Evolutionary conservation across 1,140 invertebrate genomes (phyloP).

Genomic region (Uloborus diversus): DNA sequence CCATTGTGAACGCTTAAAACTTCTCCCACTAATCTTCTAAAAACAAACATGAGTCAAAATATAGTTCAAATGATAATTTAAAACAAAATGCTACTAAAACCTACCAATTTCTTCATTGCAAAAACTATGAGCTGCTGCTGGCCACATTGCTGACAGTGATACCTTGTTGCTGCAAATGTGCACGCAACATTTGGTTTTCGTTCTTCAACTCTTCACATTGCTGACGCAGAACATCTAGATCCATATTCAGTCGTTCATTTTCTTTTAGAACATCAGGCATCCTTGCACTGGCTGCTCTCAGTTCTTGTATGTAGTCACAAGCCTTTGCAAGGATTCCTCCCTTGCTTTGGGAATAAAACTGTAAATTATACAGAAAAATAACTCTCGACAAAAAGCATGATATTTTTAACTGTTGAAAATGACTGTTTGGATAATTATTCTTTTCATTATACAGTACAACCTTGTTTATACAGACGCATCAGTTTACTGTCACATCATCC

Average conservation of each 20-base stretch:
- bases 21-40: no score
- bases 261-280: constrained; percentile 72
- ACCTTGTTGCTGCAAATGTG: constrained; percentile 67
- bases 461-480: no score
- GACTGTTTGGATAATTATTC: no score
- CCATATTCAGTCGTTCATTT: constrained; percentile 71
- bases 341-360: constrained; percentile 78
- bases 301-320: constrained; percentile 92
- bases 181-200: constrained; percentile 71
- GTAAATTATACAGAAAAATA: constrained; percentile 47
- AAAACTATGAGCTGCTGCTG: constrained; percentile 33
- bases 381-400: no score
- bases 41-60: no score
- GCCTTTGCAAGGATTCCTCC: constrained; percentile 95
- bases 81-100: no score
- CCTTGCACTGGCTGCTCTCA: constrained; percentile 79
- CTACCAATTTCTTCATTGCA: neutral
- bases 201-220: constrained; percentile 72
- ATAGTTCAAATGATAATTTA: no score
- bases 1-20: no score
- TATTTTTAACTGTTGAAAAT: no score
- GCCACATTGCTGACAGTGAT: constrained; percentile 60
- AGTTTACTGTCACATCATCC: no score
- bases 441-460: no score
- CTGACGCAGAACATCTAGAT: constrained; percentile 70